Conservation (phyloP, 2,888 invertebrate species). For the Gortyna flavago region DNA sequence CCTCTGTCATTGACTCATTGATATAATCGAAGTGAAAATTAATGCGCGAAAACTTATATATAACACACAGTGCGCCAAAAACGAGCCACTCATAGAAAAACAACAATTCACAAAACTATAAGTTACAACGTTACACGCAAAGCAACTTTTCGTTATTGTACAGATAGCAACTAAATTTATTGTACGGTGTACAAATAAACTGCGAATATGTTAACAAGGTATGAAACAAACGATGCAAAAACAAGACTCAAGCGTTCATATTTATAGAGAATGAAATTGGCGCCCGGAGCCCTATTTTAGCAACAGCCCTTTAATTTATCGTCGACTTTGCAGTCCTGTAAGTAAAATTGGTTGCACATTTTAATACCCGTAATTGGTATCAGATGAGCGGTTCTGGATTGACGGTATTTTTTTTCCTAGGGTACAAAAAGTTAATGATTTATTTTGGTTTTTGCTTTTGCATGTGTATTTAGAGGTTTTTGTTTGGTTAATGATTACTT, state of each 20-base stretch:
- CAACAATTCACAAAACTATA: conserved; percentile 38
- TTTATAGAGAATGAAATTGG: conserved; percentile 79
- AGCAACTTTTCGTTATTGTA: conserved; percentile 54
- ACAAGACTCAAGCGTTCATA: conserved; percentile 69
- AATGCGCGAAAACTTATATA: neutral
- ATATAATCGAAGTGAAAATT: neutral
- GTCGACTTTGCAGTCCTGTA: conserved; percentile 56
- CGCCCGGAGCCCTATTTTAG: conserved; percentile 77
- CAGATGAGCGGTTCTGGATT: conserved; percentile 67
- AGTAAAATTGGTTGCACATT: conserved; percentile 67
- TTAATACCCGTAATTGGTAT: conserved; percentile 74
- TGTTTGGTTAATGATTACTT: conserved; percentile 1
- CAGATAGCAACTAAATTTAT: conserved; percentile 69
- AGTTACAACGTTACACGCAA: conserved; percentile 42
- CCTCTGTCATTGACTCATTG: neutral
- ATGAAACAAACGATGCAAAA: conserved; percentile 68
- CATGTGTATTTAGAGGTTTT: conserved; percentile 14
- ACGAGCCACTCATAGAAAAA: conserved; percentile 10
- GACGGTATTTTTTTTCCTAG: conserved; percentile 62
- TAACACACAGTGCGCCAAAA: conserved; percentile 21
- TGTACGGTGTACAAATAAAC: conserved; percentile 70
- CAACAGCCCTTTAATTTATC: conserved; percentile 79
- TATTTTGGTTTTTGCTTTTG: conserved; percentile 40
- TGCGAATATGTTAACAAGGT: conserved; percentile 76
- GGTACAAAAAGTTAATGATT: conserved; percentile 52